phyloP scores from a whole-genome alignment of 2,113 vertebrate genomes.

The Mobula hypostoma region DNA sequence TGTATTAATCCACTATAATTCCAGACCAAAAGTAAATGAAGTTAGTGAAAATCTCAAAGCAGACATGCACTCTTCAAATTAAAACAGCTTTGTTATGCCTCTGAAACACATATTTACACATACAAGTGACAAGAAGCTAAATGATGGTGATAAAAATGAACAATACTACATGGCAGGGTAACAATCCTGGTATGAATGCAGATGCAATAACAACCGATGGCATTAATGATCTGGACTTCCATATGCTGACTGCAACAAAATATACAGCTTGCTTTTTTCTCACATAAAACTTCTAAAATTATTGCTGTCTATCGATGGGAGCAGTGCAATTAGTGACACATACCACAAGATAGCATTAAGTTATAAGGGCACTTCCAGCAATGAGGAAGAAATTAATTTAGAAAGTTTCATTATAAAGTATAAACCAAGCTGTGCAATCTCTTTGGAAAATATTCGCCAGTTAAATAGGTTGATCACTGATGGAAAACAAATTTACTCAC shows the following conservation, averaged over 20 bases:
- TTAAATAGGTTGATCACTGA: not conserved
- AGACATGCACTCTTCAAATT: not conserved
- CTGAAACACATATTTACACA: slow-evolving; percentile 2
- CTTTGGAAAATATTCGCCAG: not conserved
- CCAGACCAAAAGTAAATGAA: not conserved
- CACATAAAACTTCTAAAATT: not conserved
- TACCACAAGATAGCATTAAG: slow-evolving; percentile 18
- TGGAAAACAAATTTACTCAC: not conserved
- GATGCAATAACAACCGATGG: not conserved
- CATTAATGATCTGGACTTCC: not conserved
- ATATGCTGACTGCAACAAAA: not conserved
- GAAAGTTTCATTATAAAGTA: not conserved
- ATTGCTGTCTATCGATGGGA: not conserved
- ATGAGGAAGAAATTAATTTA: slow-evolving; percentile 33
- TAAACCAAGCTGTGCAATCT: too few relatives aligned
- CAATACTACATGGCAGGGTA: not conserved
- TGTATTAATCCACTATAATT: not conserved
- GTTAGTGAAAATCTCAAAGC: not conserved
- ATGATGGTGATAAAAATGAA: not conserved
- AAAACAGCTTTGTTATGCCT: not conserved
- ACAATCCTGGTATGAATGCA: not conserved
- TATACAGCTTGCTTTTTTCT: not conserved
- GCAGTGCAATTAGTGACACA: not conserved
- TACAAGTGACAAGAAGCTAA: not conserved
- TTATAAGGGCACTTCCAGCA: slow-evolving; percentile 14